These are phyloP conservation scores for Crematogaster levior DNA, from an alignment of 2,888 invertebrate genomes.

Conservation along the genomic window DNA sequence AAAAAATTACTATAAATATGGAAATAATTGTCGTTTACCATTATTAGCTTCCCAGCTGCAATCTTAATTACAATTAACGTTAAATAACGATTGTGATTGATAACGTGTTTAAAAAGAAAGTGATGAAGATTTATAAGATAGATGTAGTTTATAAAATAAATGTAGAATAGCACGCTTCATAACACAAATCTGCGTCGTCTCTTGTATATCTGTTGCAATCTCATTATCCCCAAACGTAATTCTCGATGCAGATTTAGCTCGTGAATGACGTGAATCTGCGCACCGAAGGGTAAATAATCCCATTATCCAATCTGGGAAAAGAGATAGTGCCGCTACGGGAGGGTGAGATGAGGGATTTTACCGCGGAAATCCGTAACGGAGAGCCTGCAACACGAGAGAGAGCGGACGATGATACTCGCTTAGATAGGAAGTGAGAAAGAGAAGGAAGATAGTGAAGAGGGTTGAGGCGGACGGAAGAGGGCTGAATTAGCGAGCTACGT, in stretches of 20 bases:
- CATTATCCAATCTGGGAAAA: slow-evolving; percentile 67
- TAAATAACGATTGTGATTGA: background rate
- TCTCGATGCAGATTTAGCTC: slow-evolving; percentile 40
- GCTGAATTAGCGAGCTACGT: slow-evolving; percentile 70
- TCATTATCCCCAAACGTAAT: slow-evolving; percentile 24
- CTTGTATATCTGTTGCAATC: slow-evolving; percentile 30
- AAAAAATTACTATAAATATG: background rate
- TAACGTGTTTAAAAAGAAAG: background rate
- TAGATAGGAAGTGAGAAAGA: slow-evolving; percentile 52
- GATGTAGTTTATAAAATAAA: background rate
- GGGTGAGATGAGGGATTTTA: slow-evolving; percentile 56
- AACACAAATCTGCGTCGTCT: slow-evolving; percentile 5
- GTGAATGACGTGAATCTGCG: slow-evolving; percentile 35
- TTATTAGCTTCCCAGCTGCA: no score
- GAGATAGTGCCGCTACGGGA: background rate
- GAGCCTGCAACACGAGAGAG: slow-evolving; percentile 29
- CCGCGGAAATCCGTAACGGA: slow-evolving; percentile 60
- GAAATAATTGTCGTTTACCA: background rate
- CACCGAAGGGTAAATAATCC: slow-evolving; percentile 59
- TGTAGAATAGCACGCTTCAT: slow-evolving; percentile 4
- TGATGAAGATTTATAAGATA: background rate
- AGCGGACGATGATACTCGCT: slow-evolving; percentile 64
- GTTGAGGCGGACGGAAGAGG: slow-evolving; percentile 35
- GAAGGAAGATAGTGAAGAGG: slow-evolving; percentile 10
- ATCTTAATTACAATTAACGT: background rate